Conservation (phyloP, 2,113 vertebrate species). For the Prionailurus bengalensis region DNA sequence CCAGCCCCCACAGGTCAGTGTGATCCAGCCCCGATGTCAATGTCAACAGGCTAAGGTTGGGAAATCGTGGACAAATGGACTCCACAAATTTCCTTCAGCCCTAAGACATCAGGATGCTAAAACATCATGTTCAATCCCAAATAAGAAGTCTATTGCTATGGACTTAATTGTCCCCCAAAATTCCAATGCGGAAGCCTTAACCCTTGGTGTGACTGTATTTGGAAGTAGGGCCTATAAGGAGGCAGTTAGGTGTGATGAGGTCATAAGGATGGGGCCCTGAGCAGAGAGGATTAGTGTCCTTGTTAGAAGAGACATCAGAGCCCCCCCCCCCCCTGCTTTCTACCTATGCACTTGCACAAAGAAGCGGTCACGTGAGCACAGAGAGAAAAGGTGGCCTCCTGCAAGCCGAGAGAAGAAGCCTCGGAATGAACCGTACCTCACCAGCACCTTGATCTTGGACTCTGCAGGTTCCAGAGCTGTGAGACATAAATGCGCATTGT, state of each 20-base stretch:
- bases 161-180: background rate
- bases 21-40: background rate
- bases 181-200: background rate
- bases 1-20: background rate
- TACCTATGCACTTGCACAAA: background rate
- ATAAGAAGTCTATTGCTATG: background rate
- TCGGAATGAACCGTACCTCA: no score
- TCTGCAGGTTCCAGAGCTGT: no score
- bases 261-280: background rate
- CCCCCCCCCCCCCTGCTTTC: fast-evolving
- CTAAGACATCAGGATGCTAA: background rate
- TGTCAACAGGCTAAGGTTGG: background rate
- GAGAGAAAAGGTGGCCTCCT: background rate
- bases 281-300: background rate
- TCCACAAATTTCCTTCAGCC: background rate
- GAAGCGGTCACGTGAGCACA: background rate
- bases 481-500: no score
- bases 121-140: background rate
- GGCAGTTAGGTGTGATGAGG: background rate
- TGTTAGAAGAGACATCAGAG: background rate
- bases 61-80: background rate
- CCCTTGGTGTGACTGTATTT: background rate
- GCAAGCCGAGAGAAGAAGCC: background rate
- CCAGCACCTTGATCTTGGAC: no score
- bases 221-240: background rate